These are phyloP conservation scores for Calephelis perditalis DNA, from an alignment of 2,888 invertebrate genomes.

Conservation along the genomic window DNA sequence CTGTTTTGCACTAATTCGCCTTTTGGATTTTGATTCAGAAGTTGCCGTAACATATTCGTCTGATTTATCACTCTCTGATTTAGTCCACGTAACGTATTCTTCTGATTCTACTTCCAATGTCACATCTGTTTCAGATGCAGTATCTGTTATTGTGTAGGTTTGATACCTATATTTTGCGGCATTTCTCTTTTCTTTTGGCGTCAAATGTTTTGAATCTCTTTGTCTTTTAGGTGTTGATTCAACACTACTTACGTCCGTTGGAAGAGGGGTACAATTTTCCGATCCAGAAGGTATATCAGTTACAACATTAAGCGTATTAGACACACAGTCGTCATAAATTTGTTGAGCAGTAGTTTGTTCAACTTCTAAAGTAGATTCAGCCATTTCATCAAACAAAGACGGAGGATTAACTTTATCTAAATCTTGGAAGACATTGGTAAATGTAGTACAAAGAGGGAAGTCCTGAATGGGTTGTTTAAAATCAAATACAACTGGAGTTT, in stretches of 20 bases:
- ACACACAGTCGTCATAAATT: conserved; percentile 79
- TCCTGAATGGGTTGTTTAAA: conserved; percentile 75
- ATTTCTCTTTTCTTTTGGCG: conserved; percentile 87
- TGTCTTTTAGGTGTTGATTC: conserved; percentile 86
- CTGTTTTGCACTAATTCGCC: conserved; percentile 80
- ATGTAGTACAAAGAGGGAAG: conserved; percentile 61
- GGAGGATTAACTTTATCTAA: conserved; percentile 85
- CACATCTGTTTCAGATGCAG: conserved; percentile 47
- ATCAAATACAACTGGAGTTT: conserved; percentile 74
- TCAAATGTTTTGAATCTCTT: conserved; percentile 71
- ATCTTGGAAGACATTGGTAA: conserved; percentile 73
- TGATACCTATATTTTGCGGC: conserved; percentile 88
- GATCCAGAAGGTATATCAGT: conserved; percentile 75
- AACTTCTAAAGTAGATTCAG: conserved; percentile 77
- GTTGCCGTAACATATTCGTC: conserved; percentile 56
- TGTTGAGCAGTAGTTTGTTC: conserved; percentile 73
- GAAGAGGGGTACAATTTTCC: conserved; percentile 79
- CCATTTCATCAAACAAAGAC: conserved; percentile 84
- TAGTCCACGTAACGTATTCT: conserved; percentile 65
- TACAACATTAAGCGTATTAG: conserved; percentile 76
- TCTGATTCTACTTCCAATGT: conserved; percentile 50
- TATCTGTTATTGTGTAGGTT: conserved; percentile 88
- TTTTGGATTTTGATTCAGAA: conserved; percentile 52
- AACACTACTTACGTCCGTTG: conserved; percentile 85
- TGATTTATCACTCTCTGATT: conserved; percentile 62